phyloP scores from a whole-genome alignment of 2,113 vertebrate genomes.

The Hassar affinis region DNA sequence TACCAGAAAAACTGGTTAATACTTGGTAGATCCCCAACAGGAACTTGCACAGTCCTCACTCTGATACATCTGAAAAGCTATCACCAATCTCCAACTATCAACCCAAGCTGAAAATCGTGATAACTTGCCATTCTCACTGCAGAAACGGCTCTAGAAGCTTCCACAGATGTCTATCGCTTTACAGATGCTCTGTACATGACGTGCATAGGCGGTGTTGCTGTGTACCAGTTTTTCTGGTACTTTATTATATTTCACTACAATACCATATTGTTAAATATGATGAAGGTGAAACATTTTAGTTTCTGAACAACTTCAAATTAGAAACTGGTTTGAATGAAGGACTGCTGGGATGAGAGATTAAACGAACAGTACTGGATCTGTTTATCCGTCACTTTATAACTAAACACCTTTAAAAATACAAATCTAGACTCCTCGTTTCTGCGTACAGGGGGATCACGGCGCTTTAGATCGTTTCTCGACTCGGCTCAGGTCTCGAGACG shows the following conservation, averaged over 20 bases:
- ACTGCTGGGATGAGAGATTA: neutral
- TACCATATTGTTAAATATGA: neutral
- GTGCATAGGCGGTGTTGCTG: too few species aligned
- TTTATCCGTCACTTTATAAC: neutral
- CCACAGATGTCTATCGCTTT: too few species aligned
- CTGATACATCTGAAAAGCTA: too few species aligned
- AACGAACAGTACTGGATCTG: neutral
- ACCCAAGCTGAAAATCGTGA: too few species aligned
- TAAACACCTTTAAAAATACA: neutral
- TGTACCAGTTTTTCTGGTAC: neutral
- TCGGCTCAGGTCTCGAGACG: neutral
- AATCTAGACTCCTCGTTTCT: neutral
- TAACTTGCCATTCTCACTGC: too few species aligned
- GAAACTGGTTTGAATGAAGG: too few species aligned
- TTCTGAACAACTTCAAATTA: neutral
- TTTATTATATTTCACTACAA: neutral
- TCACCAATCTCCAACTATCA: too few species aligned
- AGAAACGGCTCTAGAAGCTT: too few species aligned
- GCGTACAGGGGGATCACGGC: neutral
- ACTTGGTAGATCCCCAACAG: too few species aligned
- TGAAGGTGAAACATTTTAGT: neutral
- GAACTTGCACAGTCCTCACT: too few species aligned
- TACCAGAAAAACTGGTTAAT: too few species aligned
- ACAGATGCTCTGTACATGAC: too few species aligned
- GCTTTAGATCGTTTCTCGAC: neutral